Evolutionary conservation across 2,797 vertebrate species (phyloP).

Genomic region (Poecilia wingei): DNA sequence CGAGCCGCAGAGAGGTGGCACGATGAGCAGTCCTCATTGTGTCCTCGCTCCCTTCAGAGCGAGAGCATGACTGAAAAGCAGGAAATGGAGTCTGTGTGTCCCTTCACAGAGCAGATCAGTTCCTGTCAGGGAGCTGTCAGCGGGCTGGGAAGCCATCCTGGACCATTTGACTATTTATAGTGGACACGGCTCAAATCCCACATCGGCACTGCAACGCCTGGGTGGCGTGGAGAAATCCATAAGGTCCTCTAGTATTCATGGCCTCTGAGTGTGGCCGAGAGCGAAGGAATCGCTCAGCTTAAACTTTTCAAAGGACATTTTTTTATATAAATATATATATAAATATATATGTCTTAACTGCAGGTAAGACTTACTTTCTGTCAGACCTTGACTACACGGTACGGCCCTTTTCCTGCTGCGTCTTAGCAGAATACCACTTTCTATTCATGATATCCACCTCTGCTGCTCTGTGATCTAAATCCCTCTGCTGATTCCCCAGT

Average conservation of each 20-base stretch:
- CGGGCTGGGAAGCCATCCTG: conserved; percentile 38
- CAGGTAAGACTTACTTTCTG: conserved; percentile 44
- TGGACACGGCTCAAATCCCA: conserved; percentile 64
- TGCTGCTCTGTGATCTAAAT: conserved; percentile 52
- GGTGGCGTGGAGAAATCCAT: conserved; percentile 60
- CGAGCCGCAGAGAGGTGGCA: conserved; percentile 29
- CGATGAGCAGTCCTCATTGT: background rate
- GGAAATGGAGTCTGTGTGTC: conserved; percentile 19
- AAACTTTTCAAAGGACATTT: conserved; percentile 59
- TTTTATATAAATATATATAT: background rate
- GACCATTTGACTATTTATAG: conserved; percentile 62
- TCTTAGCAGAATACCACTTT: conserved; percentile 19
- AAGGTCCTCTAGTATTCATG: conserved; percentile 64
- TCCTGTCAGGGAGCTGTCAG: conserved; percentile 48
- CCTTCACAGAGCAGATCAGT: conserved; percentile 22
- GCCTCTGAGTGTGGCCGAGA: conserved; percentile 50
- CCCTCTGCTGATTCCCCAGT: conserved; percentile 41
- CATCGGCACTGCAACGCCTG: conserved; percentile 37
- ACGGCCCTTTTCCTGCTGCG: conserved; percentile 24
- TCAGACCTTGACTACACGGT: conserved; percentile 42
- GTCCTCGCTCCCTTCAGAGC: conserved; percentile 6
- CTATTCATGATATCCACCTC: conserved; percentile 44
- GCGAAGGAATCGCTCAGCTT: conserved; percentile 37
- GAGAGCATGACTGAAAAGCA: conserved; percentile 28
- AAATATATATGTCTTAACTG: conserved; percentile 30